Evolutionary conservation across 2,888 invertebrate species (phyloP).

Genomic region (Pollenia angustigena): DNA sequence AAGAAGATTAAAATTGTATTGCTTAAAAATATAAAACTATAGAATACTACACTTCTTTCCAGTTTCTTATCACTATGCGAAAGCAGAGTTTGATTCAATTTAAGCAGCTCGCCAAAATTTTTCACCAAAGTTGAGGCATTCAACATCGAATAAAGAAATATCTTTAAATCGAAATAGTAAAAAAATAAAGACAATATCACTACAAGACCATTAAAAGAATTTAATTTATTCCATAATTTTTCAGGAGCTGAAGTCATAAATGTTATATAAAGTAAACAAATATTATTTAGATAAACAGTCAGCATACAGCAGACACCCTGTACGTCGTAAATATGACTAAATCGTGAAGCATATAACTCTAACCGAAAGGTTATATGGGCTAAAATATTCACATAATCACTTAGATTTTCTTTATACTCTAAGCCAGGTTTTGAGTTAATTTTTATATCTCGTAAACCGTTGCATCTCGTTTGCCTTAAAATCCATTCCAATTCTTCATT

Average conservation of each 20-base stretch:
- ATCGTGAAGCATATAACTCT: neutral
- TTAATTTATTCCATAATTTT: neutral
- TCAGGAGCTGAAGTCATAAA: conserved; percentile 14
- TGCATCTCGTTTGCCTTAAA: neutral
- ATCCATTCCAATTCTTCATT: conserved; percentile 10
- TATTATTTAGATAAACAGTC: conserved; percentile 34
- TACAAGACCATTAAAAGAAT: neutral
- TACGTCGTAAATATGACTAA: conserved; percentile 37
- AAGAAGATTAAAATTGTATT: neutral
- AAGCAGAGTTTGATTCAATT: neutral
- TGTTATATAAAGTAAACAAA: conserved; percentile 21
- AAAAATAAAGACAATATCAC: neutral
- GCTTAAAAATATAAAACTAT: neutral
- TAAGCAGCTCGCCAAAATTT: neutral
- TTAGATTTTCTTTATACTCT: too few relatives aligned
- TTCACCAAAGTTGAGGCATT: neutral
- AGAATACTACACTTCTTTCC: conserved; percentile 39
- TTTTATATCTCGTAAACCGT: neutral
- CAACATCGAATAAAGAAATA: conserved; percentile 2
- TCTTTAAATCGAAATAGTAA: conserved; percentile 18
- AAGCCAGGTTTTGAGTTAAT: too few relatives aligned
- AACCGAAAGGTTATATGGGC: neutral
- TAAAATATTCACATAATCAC: neutral
- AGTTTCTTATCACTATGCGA: neutral
- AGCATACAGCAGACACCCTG: conserved; percentile 38